Base-by-base conservation (phyloP, 2,113 vertebrate species). In the Ibidorhyncha struthersii region DNA sequence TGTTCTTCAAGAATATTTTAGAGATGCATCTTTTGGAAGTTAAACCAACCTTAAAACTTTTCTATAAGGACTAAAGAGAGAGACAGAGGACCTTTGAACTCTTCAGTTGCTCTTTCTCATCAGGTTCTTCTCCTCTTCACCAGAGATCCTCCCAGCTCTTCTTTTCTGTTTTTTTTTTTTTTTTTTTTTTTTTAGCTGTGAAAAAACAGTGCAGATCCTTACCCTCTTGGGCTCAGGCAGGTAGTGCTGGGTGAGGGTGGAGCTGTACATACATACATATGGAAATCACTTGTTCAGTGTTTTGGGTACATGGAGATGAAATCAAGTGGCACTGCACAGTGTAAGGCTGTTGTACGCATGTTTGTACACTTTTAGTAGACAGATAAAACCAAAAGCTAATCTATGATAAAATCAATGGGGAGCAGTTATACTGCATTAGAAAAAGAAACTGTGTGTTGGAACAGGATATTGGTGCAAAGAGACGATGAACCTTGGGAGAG, bases 201-300 rank as follows among this genome's bases (percentile, higher is more conserved):
- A 36, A 69, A 59, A 61, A 29, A 0, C 14, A 45, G 5, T 17
- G n/a, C 65, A 38, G 32, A 8, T 74, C 13, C 15, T 89, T 53
- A 27, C 8, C 8, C 45, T 29, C 8, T 2, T 73, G 49, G 12
- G n/a, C n/a, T 70, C 4, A 2, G 29, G 34, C 14, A 47, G 20
- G 41, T 53, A 30, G 26, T n/a, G 30, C 66, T 1, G 2, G 10
- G 10, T 27, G 53, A 83, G 43, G 21, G 27, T 62, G 14, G 34
- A 47, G 40, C 40, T 80, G 14, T 80, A 43, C 6, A 1, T 22
- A 16, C 3, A 7, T 16, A 10, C 4, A 2, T 27, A 27, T 0
- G 3, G 32, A 82, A 66, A 49, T 87, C 8, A 14, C 30, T 74
- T 63, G 8, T n/a, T 49, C 4, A 6, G 27, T 61, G 21, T n/a